Evolutionary conservation across 1,140 invertebrate genomes (phyloP).

Genomic region (Andricus grossulariae): DNA sequence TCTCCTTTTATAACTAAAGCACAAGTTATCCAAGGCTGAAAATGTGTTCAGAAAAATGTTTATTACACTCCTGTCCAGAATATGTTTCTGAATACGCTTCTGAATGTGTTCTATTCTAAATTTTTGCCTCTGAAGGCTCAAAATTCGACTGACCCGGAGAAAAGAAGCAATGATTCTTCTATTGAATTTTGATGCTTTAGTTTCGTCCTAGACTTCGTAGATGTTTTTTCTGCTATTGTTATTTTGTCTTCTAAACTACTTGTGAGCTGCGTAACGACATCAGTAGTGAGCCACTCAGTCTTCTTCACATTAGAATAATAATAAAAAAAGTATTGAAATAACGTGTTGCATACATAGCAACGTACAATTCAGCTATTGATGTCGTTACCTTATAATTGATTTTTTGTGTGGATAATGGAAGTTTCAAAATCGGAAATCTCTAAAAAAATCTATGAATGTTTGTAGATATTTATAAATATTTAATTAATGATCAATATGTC

Average conservation of each 20-base stretch:
- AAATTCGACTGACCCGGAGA: background rate
- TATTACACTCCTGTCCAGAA: background rate
- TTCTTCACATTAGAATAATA: too few species aligned
- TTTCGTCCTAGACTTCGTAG: background rate
- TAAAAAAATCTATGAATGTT: background rate
- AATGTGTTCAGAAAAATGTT: background rate
- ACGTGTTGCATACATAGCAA: too few species aligned
- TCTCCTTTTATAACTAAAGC: background rate
- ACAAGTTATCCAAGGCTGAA: background rate
- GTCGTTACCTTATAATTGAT: too few species aligned
- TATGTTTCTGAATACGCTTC: background rate
- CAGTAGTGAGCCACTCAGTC: too few species aligned
- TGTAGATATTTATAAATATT: background rate
- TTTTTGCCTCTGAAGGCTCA: background rate
- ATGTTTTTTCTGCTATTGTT: background rate
- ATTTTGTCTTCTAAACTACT: too few species aligned
- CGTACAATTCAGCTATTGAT: too few species aligned
- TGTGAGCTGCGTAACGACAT: too few species aligned
- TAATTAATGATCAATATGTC: slow-evolving; percentile 6
- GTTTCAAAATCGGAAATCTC: background rate
- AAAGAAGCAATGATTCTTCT: background rate
- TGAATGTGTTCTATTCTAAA: background rate
- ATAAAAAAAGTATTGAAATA: too few species aligned
- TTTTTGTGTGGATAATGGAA: background rate
- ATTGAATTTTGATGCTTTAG: slow-evolving; percentile 1